Percentiles rank a stretch among this genome's conserved stretches.
Conservation (phyloP, 2,797 vertebrate genomes). For the Siniperca obscura region DNA sequence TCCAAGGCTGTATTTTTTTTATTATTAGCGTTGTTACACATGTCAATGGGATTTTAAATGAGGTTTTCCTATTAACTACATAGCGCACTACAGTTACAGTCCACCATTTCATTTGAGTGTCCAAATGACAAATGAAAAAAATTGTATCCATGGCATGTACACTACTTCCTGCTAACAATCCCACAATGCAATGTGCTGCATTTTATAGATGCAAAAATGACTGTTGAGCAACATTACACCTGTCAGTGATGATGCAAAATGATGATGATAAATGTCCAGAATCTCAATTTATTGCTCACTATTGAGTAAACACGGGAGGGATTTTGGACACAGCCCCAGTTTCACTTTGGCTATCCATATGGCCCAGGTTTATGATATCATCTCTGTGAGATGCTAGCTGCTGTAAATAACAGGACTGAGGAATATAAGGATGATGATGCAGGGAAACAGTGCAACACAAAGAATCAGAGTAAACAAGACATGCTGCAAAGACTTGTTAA, state of each 20-base stretch:
- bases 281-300: background rate
- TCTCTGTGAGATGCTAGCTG: slow-evolving; percentile 20
- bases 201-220: too few species aligned
- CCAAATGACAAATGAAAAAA: too few species aligned
- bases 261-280: background rate
- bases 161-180: too few species aligned
- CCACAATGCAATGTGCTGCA: too few species aligned
- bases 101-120: background rate
- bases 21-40: too few species aligned
- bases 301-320: background rate
- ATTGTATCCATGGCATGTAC: too few species aligned
- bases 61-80: background rate
- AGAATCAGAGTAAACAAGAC: slow-evolving; percentile 1
- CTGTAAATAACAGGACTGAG: slow-evolving; percentile 31
- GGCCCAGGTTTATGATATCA: slow-evolving; percentile 35
- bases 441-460: background rate
- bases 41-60: too few species aligned
- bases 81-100: background rate
- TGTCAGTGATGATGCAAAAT: background rate
- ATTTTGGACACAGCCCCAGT: background rate
- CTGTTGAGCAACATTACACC: background rate
- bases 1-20: too few species aligned
- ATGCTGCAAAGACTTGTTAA: slow-evolving; percentile 25
- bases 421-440: slow-evolving; percentile 2
- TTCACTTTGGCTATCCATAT: background rate